These are phyloP conservation scores for Sesamia inferens DNA, from an alignment of 2,888 invertebrate species.

Conservation along the genomic window DNA sequence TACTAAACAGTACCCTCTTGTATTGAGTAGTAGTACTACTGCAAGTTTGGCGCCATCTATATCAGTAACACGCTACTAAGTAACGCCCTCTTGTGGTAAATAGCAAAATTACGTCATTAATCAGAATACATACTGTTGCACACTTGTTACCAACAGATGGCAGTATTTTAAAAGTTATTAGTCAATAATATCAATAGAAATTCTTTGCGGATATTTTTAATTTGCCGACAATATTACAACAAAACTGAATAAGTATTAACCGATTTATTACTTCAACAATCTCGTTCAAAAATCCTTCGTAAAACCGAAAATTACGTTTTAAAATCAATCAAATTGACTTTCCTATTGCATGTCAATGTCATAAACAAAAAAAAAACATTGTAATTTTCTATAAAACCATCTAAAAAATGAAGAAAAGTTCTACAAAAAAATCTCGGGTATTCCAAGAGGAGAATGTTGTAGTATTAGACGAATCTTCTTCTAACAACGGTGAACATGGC, in stretches of 20 bases:
- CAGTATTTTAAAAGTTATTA: background rate
- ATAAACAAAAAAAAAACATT: conserved; percentile 23
- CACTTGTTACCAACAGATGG: conserved; percentile 7
- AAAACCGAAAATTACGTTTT: conserved; percentile 34
- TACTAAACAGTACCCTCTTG: conserved; percentile 9
- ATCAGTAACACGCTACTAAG: background rate
- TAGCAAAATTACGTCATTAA: background rate
- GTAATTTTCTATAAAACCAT: background rate
- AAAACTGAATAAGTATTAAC: background rate
- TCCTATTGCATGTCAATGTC: background rate
- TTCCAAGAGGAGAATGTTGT: background rate
- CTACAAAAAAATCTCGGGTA: background rate
- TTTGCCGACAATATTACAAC: background rate
- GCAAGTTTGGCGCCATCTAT: background rate
- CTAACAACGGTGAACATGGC: conserved; percentile 33
- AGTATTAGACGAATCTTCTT: conserved; percentile 34
- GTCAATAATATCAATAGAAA: too few species aligned
- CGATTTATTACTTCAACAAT: background rate
- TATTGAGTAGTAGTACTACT: background rate
- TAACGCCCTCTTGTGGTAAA: conserved; percentile 6
- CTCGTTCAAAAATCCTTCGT: background rate
- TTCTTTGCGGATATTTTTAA: background rate
- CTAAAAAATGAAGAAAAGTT: conserved; percentile 21
- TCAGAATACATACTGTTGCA: background rate
- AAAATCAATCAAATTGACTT: conserved; percentile 35